Evolutionary conservation across 2,888 invertebrate species (phyloP), one percentile per base, ranked within the genome.

Genomic region (Quadroppia sp.): DNA sequence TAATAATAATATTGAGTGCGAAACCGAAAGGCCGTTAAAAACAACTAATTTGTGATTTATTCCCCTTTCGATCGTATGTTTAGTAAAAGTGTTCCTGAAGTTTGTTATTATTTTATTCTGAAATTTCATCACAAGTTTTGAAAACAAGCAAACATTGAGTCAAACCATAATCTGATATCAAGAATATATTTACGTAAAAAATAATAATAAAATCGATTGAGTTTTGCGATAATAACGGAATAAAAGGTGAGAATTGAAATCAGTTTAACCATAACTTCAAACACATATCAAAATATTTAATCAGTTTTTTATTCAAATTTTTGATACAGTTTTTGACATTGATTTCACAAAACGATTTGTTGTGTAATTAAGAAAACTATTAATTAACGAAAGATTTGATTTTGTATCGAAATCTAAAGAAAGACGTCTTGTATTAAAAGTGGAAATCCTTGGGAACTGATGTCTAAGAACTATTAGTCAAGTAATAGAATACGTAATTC

Each of bases 31-130:
- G 20, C 36, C 67, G 36, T 42, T 23, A 67, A 40, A 64, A n/a
- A 36, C 36, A 67, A 40, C 67, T 40, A 67, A 67, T 67, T 67
- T 42, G 40, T 67, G 42, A 67, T 42, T 67, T 67, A 67, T 42
- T 40, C 53, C 50, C 17, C 1, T 7, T 42, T 42, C 53, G 25
- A 53, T 53, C 6, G 50, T 11, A 50, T 20, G n/a, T 11, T 11
- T 50, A 6, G 6, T n/a, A 25, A 53, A 53, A 53, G 53, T 53
- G 53, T 20, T 53, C 25, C 25, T 25, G 15, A 45, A 45, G 20
- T 20, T 20, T 50, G 59, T 15, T 23, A 28, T 28, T 59, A 59
- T 64, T 64, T 32, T 3, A 64, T 25, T 30, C 7, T 30, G n/a
- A 32, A 40, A 36, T 30, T 9, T 64, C 13, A 25, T 56, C 56